Evolutionary conservation across 2,113 vertebrate species (phyloP), one percentile per base, ranked within the genome.

Genomic region (Uria aalge): DNA sequence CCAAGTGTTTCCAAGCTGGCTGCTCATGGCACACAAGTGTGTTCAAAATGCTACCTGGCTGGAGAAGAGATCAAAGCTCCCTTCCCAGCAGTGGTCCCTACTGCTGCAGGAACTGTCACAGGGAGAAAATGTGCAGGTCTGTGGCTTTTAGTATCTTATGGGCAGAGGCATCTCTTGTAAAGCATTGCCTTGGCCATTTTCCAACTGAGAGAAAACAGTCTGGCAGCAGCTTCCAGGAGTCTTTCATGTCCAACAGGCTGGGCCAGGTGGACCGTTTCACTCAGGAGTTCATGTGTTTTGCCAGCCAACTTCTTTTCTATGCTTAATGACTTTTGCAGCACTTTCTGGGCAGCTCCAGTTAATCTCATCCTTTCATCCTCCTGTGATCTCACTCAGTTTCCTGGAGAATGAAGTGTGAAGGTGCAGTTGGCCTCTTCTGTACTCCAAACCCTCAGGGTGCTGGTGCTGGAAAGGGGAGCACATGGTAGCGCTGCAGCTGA

Each of bases 281-380:
- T 91, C 75, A 41, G 62, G 52, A 78, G 82, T 59, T 86, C 1
- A 1, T 34, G 63, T 27, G n/a, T 63, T 88, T 90, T 80, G 68
- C 92, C 75, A 92, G 85, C 69, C 91, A 92, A 41, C 59, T 91
- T 50, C 67, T 92, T 34, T 78, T 89, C 87, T 63, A 2, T 41
- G 69, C 87, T 60, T 81, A 84, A 86, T 96, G 94, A 94, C 83
- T 94, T 94, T 75, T 92, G 53, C 86, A 89, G 85, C 83, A 38
- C 41, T 4, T 94, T 93, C 86, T 81, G 85, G 88, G 73, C 88
- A 94, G 92, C 60, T 89, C 36, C 53, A 30, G 56, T 89, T 50
- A 75, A 84, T 94, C 73, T 94, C 48, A 30, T 81, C 30, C 56
- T 94, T 91, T 75, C 85, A 83, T 81, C 93, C 72, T 86, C 63